Base-by-base conservation (phyloP, 2,113 vertebrate species). In the Oxyura jamaicensis region DNA sequence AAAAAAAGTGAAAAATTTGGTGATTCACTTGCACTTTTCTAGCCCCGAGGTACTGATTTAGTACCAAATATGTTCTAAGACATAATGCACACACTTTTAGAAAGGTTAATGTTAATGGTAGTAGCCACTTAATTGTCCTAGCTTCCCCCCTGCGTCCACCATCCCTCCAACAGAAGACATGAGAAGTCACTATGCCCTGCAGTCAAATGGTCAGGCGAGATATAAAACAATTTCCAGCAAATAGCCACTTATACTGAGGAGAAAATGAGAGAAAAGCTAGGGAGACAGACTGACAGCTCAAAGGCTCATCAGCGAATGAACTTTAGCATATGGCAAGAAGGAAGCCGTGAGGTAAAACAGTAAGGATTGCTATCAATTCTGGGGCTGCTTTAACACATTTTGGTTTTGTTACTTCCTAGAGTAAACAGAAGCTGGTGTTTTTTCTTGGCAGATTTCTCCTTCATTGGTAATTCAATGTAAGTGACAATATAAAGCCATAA, bases 101-200 rank as follows among this genome's bases (percentile, higher is more conserved):
- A 97, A 98, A 97, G 95, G 96, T 98, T 97, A 97, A 97, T 96
- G 88, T 52, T 96, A 95, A 96, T 84, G 63, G 85, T 52, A 91
- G 76, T 81, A 66, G 80, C 84, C 84, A 97, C 31, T 95, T 95
- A 98, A 97, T 97, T 96, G 96, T 72, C 22, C 92, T 67, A 53
- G 23, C 22, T 95, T 76, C 58, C 68, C 88, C 83, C 56, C 93
- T 97, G 82, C 84, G 77, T 67, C 71, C 62, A 86, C 44, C 66
- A 3, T 83, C 36, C 6, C 65, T 72, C 59, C 86, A 87, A 95
- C 69, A 71, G 79, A 65, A 95, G 91, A 93, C 90, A 88, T 31
- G 83, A 96, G 75, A 97, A 93, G 94, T 93, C 94, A 84, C 44
- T 91, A 41, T 90, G 95, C 87, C 95, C 71, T 93, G 53, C 91